These are phyloP conservation scores for Xiphophorus birchmanni DNA, from an alignment of 2,797 vertebrate genomes.

Conservation along the genomic window DNA sequence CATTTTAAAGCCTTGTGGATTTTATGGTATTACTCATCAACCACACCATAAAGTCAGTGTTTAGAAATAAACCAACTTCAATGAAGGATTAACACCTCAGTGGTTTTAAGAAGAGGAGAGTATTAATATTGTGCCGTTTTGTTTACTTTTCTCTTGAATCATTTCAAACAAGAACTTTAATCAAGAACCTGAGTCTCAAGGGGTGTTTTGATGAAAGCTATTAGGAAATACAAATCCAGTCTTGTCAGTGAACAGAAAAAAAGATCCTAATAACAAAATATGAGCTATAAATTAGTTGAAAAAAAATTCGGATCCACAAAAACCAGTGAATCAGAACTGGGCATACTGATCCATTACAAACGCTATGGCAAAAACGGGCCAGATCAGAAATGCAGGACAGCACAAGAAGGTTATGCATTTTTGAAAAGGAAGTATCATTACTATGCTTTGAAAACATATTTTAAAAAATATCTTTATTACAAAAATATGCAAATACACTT, in stretches of 20 bases:
- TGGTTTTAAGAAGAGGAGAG: background rate
- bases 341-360: background rate
- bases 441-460: background rate
- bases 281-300: background rate
- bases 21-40: background rate
- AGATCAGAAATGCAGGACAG: background rate
- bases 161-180: background rate
- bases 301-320: background rate
- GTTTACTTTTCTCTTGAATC: background rate
- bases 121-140: background rate
- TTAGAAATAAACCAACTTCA: background rate
- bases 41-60: background rate
- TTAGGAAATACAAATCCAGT: background rate
- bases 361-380: background rate
- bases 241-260: background rate
- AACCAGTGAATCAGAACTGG: background rate
- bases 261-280: background rate
- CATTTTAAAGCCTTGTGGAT: background rate
- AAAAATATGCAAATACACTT: constrained; percentile 25
- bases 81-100: background rate
- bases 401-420: background rate
- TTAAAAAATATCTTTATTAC: constrained; percentile 54
- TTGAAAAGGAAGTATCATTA: background rate
- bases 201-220: background rate
- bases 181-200: background rate